Percentiles rank a stretch among this genome's conserved stretches.
Conservation (phyloP, 2,888 invertebrate genomes). For the Nezara viridula region DNA sequence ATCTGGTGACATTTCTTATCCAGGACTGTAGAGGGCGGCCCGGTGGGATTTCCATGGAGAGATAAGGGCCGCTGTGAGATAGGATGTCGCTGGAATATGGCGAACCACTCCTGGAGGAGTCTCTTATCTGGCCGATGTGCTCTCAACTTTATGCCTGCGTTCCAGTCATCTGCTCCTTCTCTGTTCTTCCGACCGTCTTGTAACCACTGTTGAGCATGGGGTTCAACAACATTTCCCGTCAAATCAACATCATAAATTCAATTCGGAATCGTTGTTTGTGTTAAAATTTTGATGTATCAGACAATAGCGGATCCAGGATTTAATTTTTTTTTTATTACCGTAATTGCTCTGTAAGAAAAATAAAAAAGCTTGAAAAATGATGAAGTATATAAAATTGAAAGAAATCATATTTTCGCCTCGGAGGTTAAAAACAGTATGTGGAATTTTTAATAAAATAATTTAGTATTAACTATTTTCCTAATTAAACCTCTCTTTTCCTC, state of each 20-base stretch:
- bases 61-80: slow-evolving; percentile 13
- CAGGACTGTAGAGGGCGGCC: slow-evolving; percentile 8
- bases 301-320: too few species aligned
- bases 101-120: background rate
- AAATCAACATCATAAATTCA: background rate
- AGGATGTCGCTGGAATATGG: slow-evolving; percentile 37
- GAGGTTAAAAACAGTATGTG: too few species aligned
- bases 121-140: slow-evolving; percentile 21
- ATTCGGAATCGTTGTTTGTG: too few species aligned
- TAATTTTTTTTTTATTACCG: too few species aligned
- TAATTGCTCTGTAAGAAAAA: too few species aligned
- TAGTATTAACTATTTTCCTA: too few species aligned
- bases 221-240: background rate
- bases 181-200: background rate
- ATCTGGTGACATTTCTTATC: slow-evolving; percentile 48
- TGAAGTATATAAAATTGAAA: too few species aligned
- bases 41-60: slow-evolving; percentile 29
- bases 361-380: too few species aligned
- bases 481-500: too few species aligned
- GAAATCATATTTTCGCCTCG: too few species aligned
- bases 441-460: too few species aligned
- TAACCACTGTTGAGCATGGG: background rate
- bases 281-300: too few species aligned
- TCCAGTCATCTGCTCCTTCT: background rate
- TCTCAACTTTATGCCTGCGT: background rate